Evolutionary conservation across 92 coral and sea anemone species (phyloP), one percentile per base, ranked within the genome.

Genomic region (Micromussa lordhowensis): DNA sequence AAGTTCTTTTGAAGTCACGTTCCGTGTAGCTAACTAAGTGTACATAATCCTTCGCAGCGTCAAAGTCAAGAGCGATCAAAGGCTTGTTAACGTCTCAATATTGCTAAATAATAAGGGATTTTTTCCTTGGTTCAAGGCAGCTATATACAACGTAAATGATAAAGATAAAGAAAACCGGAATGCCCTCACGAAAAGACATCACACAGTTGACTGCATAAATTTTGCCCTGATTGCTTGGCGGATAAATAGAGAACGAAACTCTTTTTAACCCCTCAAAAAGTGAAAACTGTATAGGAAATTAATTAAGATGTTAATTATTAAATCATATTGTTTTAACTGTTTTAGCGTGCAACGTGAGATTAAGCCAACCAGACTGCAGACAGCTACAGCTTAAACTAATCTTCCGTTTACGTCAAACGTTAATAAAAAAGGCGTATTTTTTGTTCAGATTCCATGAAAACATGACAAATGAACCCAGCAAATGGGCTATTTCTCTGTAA

Each of bases 61-160:
- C 86, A 49, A n/a, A n/a, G 68, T 12, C 10, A 82, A 57, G 29
- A 51, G 3, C 17, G 68, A 82, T 49, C 77, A 82, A 69, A 69
- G 30, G n/a, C 7, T 48, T 68, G 24, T 44, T 64, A 40, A 28
- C 38, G 40, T 19, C 48, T 64, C 0, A 26, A 40, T 53, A 22
- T 30, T 12, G 68, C 86, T 8, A 24, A 14, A 36, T 51, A 78
- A 68, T 8, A 2, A 82, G 77, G 63, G 78, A 82, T 30, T 17
- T 44, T 44, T 36, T 16, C 35, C 72, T 30, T 12, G 75, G 14
- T 69, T 69, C 24, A 29, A 9, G 4, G 35, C 36, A 69, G 49
- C 78, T 34, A 18, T 21, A 1, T 35, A 72, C 13, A 3, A 1
- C 49, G 10, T 19, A 38, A 26, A 28, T 61, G 24, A 61, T 61